Evolutionary conservation across 2,888 invertebrate species (phyloP), one percentile per base, ranked within the genome.

Genomic region (Axea sp.): DNA sequence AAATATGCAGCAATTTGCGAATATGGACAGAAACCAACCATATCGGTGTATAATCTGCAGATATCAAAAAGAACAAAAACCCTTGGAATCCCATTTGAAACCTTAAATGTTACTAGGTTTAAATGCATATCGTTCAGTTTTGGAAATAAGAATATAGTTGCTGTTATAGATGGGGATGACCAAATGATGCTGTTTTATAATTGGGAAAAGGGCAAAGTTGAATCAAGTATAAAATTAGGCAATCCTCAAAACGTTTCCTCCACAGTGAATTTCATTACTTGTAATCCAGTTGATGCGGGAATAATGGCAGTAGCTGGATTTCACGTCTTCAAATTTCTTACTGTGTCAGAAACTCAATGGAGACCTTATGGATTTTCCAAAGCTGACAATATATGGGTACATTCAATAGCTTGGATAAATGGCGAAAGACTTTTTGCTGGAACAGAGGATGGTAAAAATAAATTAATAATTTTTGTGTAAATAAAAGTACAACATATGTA

Each of bases 361-460:
- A 91, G 95, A 24, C 94, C 94, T 73, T 95, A 93, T 89, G 95
- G 95, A 5, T 95, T 93, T 88, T 92, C 94, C 76, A 96, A 96
- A 86, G 91, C 93, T 26, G 96, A 96, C 22, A 90, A 92, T 81
- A 91, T 94, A 53, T 90, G 92, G 71, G 92, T 95, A 77, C 92
- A 93, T 6, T 92, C 92, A 39, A 92, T 93, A 80, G 91, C 93
- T 76, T 98, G 97, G 95, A 85, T 97, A 33, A 92, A 93, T 1
- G 90, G 94, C 67, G 97, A 97, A 81, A 89, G 95, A 47, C 90
- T 97, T n/a, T 88, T 96, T 76, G 92, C 93, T 37, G 97, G 97
- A 1, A 95, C 96, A 0, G 90, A 90, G 59, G 92, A 91, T 65
- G 96, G 96, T 14, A 35, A 24, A 8, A 5, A 9, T 9, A 33